Percentiles rank a stretch among this genome's conserved stretches.
Evolutionary conservation across 2,888 invertebrate genomes (phyloP).

Genomic region (Adineta ricciae): DNA sequence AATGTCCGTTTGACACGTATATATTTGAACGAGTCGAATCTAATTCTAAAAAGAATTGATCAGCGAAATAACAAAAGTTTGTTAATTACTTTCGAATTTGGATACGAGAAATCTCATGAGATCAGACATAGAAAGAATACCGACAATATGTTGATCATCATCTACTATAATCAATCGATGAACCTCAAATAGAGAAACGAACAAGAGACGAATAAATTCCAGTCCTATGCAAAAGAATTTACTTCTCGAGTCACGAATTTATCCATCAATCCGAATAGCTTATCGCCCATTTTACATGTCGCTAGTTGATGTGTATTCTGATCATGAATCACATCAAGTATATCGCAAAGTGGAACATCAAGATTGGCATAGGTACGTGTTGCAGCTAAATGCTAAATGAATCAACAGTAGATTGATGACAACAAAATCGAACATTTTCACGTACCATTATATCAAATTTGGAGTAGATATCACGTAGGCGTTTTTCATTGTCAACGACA

Average conservation of each 20-base stretch:
- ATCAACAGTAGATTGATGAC: background rate
- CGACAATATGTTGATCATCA: slow-evolving; percentile 76
- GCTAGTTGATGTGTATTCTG: slow-evolving; percentile 88
- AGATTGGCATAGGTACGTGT: slow-evolving; percentile 94
- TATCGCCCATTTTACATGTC: slow-evolving; percentile 79
- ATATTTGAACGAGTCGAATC: background rate
- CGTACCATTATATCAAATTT: slow-evolving; percentile 98
- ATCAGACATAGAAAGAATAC: slow-evolving; percentile 89
- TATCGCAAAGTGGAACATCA: slow-evolving; percentile 79
- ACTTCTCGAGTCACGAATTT: slow-evolving; percentile 81
- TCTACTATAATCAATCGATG: slow-evolving; percentile 89
- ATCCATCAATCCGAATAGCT: slow-evolving; percentile 78
- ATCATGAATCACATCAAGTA: slow-evolving; percentile 75
- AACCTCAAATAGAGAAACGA: slow-evolving; percentile 50
- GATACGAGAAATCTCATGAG: slow-evolving; percentile 71
- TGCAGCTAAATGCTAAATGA: slow-evolving; percentile 77
- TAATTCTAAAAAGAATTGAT: background rate
- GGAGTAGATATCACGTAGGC: slow-evolving; percentile 89
- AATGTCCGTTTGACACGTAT: background rate
- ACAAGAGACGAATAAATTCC: background rate
- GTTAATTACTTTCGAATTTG: background rate
- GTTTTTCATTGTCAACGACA: slow-evolving; percentile 73
- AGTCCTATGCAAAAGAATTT: background rate
- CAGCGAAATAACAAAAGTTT: background rate
- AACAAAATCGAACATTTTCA: background rate